A percentile compares a stretch with the other conserved stretches of the same genome.
Evolutionary conservation across 2,113 vertebrate species (phyloP).

Genomic region (Anolis carolinensis): DNA sequence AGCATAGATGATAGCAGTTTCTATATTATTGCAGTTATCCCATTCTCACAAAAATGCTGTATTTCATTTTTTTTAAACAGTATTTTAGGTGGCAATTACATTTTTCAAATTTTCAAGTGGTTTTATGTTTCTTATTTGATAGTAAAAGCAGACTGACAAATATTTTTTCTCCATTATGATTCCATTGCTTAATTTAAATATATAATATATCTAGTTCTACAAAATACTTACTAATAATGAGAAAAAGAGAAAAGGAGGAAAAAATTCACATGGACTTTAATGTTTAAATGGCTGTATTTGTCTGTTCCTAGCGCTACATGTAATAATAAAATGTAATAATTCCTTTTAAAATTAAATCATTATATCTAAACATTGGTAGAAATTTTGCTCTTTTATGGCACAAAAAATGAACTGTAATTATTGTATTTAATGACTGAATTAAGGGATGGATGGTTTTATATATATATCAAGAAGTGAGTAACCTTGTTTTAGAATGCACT

Average conservation of each 20-base stretch:
- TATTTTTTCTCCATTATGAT: not conserved
- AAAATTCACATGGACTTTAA: not conserved
- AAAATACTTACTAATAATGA: slow-evolving; percentile 4
- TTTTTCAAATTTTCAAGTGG: not conserved
- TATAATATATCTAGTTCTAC: not conserved
- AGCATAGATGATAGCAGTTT: not conserved
- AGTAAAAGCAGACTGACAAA: slow-evolving; percentile 4
- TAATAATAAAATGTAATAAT: rapidly evolving
- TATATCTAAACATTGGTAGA: not conserved
- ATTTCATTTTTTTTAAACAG: slow-evolving; percentile 31
- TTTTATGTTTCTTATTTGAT: slow-evolving; percentile 5
- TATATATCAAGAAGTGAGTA: slow-evolving; percentile 7
- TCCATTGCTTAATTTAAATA: not conserved
- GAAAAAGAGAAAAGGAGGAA: not conserved
- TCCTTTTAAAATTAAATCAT: not conserved
- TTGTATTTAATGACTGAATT: not conserved
- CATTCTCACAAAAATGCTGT: not conserved
- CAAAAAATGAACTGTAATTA: not conserved
- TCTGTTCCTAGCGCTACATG: not conserved
- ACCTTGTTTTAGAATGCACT: slow-evolving; percentile 31
- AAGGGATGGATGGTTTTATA: not conserved
- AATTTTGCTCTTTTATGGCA: not conserved
- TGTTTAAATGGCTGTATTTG: not conserved
- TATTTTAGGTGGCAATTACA: not conserved
- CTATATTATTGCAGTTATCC: rapidly evolving